These are phyloP conservation scores for Cebus imitator DNA, from an alignment of 2,113 vertebrate species.

Conservation along the genomic window DNA sequence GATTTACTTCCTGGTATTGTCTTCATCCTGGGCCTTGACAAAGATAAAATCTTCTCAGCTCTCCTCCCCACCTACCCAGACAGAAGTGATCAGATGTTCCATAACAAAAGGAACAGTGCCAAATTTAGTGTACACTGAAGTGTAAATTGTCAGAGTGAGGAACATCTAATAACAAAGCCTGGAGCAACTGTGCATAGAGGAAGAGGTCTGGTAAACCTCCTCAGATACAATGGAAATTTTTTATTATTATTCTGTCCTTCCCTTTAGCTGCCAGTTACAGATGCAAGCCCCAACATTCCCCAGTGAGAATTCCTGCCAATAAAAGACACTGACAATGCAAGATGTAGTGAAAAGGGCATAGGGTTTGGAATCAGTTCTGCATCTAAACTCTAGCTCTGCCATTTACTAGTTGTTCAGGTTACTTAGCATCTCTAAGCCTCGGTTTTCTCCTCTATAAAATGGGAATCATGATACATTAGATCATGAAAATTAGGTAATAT, in stretches of 20 bases:
- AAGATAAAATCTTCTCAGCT: neutral
- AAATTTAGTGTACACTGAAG: neutral
- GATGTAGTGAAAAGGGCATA: neutral
- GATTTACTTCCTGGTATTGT: neutral
- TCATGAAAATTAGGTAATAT: neutral
- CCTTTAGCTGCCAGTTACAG: neutral
- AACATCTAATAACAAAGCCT: neutral
- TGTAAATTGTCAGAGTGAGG: neutral
- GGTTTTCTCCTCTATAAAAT: constrained; percentile 25
- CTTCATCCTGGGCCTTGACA: constrained; percentile 13
- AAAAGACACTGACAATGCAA: neutral
- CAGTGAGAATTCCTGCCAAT: neutral
- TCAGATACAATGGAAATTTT: neutral
- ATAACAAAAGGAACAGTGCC: neutral
- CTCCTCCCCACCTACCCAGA: neutral
- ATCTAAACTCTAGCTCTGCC: neutral
- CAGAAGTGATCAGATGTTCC: neutral
- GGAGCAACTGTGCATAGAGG: neutral
- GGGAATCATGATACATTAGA: neutral
- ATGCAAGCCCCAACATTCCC: neutral
- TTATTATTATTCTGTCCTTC: neutral
- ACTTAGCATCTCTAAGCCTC: neutral
- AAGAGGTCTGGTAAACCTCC: neutral
- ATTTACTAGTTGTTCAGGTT: neutral
- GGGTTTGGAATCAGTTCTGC: neutral